Evolutionary conservation across 37 sponge, comb jelly and placozoan genomes (phyloP), one percentile per base, ranked within the genome.

Genomic region (Hormiphora californensis): DNA sequence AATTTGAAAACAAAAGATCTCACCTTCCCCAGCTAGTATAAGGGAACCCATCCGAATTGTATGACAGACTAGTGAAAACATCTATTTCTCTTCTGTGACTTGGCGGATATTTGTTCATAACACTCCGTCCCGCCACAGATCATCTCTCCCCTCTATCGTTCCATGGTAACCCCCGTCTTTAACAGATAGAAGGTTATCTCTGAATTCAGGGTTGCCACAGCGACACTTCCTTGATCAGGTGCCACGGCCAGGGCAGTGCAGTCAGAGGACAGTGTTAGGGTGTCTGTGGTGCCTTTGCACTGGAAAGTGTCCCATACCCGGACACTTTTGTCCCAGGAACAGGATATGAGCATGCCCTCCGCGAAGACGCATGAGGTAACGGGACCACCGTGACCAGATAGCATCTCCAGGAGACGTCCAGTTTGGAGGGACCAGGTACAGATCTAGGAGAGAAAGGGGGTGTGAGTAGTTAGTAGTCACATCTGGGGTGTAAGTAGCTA

Each of bases 401-500:
- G 55, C 34, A 97, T 25, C 94, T 97, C 98, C 43, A 94, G 85
- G 23, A 97, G 91, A 61, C 91, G 46, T 38, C 98, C 98, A 33
- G 93, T 97, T 90, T 94, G 92, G 90, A 97, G 87, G 34, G 94
- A 92, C 98, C 98, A 97, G 11, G 93, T 89, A 57, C 89, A 97
- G n/a, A 97, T 39, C 67, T 65, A 38, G 9, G 4, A 65, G 35
- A n/a, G n/a, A n/a, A n/a, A n/a, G n/a, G n/a, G n/a, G n/a, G n/a
- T n/a, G n/a, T n/a, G n/a, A n/a, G n/a, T n/a, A n/a, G n/a, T n/a
- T n/a, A n/a, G n/a, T n/a, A n/a, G n/a, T n/a, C n/a, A n/a, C n/a
- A n/a, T n/a, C n/a, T n/a, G n/a, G n/a, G n/a, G n/a, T n/a, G n/a
- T n/a, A n/a, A n/a, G n/a, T n/a, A n/a, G n/a, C n/a, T n/a, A n/a